Percentiles rank a stretch among this genome's conserved stretches.
These are phyloP conservation scores for Chiloscyllium plagiosum DNA, from an alignment of 2,113 vertebrate species.

Conservation along the genomic window DNA sequence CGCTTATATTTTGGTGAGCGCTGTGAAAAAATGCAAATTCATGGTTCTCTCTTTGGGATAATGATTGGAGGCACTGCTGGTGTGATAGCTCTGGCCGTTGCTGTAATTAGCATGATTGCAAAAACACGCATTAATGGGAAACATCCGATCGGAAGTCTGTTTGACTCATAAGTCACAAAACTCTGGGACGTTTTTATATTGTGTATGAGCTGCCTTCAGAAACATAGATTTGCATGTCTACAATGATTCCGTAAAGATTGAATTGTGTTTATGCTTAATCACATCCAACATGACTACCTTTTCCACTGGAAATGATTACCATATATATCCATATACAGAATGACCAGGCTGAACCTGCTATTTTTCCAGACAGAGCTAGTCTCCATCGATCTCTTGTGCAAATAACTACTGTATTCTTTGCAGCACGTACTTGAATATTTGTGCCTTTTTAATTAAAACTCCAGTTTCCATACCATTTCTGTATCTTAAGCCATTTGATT, in stretches of 20 bases:
- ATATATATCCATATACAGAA: background rate
- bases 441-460: too few species aligned
- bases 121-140: conserved; percentile 42
- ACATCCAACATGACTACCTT: background rate
- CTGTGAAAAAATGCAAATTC: conserved; percentile 55
- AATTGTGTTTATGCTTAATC: background rate
- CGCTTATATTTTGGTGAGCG: conserved; percentile 58
- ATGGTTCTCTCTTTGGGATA: conserved; percentile 51
- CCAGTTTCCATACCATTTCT: background rate
- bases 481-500: background rate
- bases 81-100: conserved; percentile 45
- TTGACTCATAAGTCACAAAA: background rate
- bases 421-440: too few species aligned
- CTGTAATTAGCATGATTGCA: conserved; percentile 45
- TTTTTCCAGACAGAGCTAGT: background rate
- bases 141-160: background rate
- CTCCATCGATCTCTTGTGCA: background rate
- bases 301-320: background rate
- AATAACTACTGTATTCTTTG: background rate
- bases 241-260: background rate
- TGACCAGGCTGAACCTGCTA: background rate
- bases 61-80: conserved; percentile 48
- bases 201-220: background rate
- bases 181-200: background rate
- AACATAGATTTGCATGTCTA: background rate